Base-by-base conservation (phyloP, 2,113 vertebrate genomes). In the Seriola aureovittata region DNA sequence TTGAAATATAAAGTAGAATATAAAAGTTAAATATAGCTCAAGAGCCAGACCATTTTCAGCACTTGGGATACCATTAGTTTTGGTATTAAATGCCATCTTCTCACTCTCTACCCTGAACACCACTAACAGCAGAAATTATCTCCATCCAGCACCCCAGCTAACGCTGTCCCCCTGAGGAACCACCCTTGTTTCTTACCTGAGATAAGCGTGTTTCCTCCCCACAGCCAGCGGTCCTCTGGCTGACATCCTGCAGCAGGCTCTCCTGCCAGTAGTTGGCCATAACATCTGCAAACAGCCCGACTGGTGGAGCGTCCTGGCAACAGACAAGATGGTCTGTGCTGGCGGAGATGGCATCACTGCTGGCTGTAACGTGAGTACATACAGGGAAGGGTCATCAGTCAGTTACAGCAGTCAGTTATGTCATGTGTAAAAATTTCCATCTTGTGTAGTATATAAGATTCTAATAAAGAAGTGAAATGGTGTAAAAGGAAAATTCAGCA, bases 261-360 rank as follows among this genome's bases (percentile, higher is more conserved):
- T 97, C 67, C 96, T 97, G 79, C 97, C 96, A 0, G 91, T 97
- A 9, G 96, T 97, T 17, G 92, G 89, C 13, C 6, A 96, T 0
- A 34, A 88, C 40, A 96, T 79, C 0, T 98, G 97, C 92, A 91
- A 92, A 7, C 19, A 67, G 83, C 0, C 4, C 0, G 88, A 95
- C 90, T 97, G 96, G 96, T 98, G 97, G 97, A 93, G 96, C 36
- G 19, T 4, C 88, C 63, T 40, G 0, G 96, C 97, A 21, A 93
- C 9, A 1, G 0, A 84, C 0, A 94, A 88, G 29, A 97, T 97
- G 97, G 91, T 97, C 46, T 98, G 97, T 0, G 97, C 97, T 0
- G 97, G 97, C 0, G 97, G 97, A 0, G 96, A 98, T 0, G 97
- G 97, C 0, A 10, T 96, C 25, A 87, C 91, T 77, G 90, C 96